Percentiles rank a stretch among this genome's conserved stretches.
phyloP scores from a whole-genome alignment of 2,113 vertebrate genomes.

The Turnix velox region DNA sequence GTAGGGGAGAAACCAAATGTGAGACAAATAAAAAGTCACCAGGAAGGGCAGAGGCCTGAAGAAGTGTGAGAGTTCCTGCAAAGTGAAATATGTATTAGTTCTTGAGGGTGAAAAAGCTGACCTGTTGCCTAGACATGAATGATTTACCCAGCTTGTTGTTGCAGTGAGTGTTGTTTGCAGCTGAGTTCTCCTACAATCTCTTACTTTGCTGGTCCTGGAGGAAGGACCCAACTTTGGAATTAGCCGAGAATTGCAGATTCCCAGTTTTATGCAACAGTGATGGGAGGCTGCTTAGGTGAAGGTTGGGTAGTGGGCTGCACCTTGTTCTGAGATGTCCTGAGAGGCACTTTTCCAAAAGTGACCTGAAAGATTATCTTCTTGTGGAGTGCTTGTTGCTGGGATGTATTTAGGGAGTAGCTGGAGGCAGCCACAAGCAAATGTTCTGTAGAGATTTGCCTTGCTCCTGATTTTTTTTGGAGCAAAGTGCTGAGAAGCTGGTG shows the following conservation, averaged over 20 bases:
- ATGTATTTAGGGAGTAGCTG: background rate
- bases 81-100: background rate
- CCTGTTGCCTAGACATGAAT: background rate
- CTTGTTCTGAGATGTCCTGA: background rate
- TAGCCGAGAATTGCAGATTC: background rate
- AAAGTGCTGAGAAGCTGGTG: background rate
- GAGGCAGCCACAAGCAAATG: background rate
- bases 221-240: background rate
- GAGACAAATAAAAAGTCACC: background rate
- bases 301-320: background rate
- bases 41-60: background rate
- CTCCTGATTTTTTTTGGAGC: background rate
- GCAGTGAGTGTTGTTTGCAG: background rate
- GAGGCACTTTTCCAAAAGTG: background rate
- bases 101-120: background rate
- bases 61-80: background rate
- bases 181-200: background rate
- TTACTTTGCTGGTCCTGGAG: background rate
- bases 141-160: background rate
- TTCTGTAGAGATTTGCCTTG: background rate
- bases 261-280: background rate
- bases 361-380: background rate
- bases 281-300: background rate
- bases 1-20: background rate
- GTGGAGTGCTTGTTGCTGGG: background rate